A percentile compares a stretch with the other conserved stretches of the same genome.
Evolutionary conservation across 2,113 vertebrate genomes (phyloP).

Genomic region (Gavia stellata): DNA sequence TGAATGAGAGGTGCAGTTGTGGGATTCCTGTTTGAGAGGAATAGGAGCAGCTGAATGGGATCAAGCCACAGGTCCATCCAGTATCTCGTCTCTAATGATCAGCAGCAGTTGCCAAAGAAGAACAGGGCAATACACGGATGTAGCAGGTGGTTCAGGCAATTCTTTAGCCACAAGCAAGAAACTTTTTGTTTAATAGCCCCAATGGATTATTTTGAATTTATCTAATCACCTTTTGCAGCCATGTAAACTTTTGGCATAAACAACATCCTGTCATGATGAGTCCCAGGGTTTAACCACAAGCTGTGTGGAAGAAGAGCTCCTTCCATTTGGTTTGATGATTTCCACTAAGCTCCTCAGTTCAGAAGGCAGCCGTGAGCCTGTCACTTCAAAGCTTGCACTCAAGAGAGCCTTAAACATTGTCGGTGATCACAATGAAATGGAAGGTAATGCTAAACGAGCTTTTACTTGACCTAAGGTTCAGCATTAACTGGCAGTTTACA

Average conservation of each 20-base stretch:
- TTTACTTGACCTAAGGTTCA: background rate
- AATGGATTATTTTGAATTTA: background rate
- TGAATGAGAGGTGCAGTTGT: background rate
- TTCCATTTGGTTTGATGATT: background rate
- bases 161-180: background rate
- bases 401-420: background rate
- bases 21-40: background rate
- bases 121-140: background rate
- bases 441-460: background rate
- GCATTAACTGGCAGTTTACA: background rate
- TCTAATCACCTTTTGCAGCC: background rate
- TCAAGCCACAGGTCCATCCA: background rate
- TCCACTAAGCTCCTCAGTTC: background rate
- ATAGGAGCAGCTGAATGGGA: background rate
- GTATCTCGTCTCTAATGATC: background rate
- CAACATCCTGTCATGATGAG: background rate
- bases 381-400: background rate
- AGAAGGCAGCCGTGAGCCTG: accelerated
- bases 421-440: background rate
- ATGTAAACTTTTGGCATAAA: background rate
- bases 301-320: background rate
- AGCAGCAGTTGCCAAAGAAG: background rate
- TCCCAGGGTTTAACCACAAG: background rate
- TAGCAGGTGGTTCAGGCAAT: background rate
- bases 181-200: background rate